Evolutionary conservation across 2,113 vertebrate species (phyloP).

Genomic region (Sclerurus mexicanus): DNA sequence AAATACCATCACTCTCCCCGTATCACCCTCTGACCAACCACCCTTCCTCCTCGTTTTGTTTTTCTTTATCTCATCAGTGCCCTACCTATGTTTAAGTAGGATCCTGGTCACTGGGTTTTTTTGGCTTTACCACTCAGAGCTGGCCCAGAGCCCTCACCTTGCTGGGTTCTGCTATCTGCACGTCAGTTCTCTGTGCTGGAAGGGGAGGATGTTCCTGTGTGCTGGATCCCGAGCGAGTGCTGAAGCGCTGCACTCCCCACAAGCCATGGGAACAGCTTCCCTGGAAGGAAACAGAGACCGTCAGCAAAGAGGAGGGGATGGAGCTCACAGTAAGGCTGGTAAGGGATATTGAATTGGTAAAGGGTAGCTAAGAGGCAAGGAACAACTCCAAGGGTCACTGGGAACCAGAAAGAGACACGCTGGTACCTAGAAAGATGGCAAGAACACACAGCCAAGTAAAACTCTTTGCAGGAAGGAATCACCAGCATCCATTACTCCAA

Average conservation of each 20-base stretch:
- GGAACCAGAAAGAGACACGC: background rate
- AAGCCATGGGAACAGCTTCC: conserved; percentile 78
- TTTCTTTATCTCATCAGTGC: background rate
- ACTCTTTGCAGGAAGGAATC: background rate
- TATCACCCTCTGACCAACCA: background rate
- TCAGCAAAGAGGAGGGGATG: background rate
- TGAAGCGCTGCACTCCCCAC: conserved; percentile 60
- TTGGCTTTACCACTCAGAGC: background rate
- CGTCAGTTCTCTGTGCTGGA: conserved; percentile 62
- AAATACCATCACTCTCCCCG: background rate
- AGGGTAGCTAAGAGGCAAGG: background rate
- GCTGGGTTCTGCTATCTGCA: conserved; percentile 77
- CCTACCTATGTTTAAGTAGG: background rate
- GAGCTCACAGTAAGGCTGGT: background rate
- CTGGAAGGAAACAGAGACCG: conserved; percentile 51
- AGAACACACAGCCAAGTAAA: background rate
- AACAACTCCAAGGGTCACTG: background rate
- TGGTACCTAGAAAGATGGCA: background rate
- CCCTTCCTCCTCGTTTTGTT: background rate
- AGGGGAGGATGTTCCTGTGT: background rate
- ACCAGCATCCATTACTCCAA: background rate
- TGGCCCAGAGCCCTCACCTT: conserved; percentile 59
- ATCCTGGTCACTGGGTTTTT: background rate
- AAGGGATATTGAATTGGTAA: background rate
- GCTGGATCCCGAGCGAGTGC: conserved; percentile 36